A percentile compares a stretch with the other conserved stretches of the same genome.
These are phyloP conservation scores for Podotricha telesiphe DNA, from an alignment of 2,888 invertebrate genomes.

Conservation along the genomic window DNA sequence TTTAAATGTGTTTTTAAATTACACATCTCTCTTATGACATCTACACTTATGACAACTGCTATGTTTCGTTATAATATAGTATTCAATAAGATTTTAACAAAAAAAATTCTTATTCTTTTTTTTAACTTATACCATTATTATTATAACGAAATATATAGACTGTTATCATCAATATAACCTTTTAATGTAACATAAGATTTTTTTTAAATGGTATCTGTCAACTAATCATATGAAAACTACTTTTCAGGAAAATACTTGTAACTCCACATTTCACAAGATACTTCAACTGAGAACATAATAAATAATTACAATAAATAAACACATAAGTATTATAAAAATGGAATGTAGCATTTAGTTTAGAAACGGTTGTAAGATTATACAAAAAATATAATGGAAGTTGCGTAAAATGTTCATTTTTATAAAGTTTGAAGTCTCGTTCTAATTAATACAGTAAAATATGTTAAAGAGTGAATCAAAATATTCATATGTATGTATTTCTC, in stretches of 20 bases:
- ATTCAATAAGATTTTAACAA: not conserved
- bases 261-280: slow-evolving; percentile 58
- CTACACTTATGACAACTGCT: not conserved
- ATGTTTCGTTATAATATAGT: slow-evolving; percentile 16
- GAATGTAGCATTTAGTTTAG: slow-evolving; percentile 32
- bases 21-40: slow-evolving; percentile 1
- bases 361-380: slow-evolving; percentile 31
- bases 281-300: slow-evolving; percentile 54
- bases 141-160: slow-evolving; percentile 2
- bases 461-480: too few relatives aligned
- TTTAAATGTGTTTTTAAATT: slow-evolving; percentile 5
- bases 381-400: slow-evolving; percentile 35
- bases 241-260: slow-evolving; percentile 79
- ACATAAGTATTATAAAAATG: slow-evolving; percentile 18
- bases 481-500: too few relatives aligned
- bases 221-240: slow-evolving; percentile 20
- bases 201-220: not conserved
- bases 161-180: not conserved
- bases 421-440: slow-evolving; percentile 1
- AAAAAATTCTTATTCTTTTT: not conserved
- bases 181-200: not conserved
- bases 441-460: not conserved
- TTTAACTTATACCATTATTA: not conserved
- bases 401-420: slow-evolving; percentile 25
- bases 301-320: slow-evolving; percentile 39